Evolutionary conservation across 2,888 invertebrate genomes (phyloP).

Genomic region (Pyrrhia umbra): DNA sequence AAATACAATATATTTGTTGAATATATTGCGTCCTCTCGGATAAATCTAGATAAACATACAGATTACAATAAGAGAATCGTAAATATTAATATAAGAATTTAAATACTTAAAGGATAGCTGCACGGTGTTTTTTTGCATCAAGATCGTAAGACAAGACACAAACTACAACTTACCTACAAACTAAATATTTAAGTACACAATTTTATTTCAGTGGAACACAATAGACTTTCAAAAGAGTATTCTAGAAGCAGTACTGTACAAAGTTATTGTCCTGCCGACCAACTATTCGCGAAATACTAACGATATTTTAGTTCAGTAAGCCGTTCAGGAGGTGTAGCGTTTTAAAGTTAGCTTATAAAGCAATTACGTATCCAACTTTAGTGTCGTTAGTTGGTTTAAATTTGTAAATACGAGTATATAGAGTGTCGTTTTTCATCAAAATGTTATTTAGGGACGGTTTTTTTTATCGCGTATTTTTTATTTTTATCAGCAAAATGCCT

Average conservation of each 20-base stretch:
- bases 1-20: no score
- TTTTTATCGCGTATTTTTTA: not conserved
- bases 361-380: not conserved
- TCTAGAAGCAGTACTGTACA: not conserved
- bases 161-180: no score
- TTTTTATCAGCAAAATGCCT: no score
- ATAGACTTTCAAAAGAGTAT: constrained; percentile 1
- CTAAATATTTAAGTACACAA: not conserved
- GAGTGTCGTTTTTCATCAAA: not conserved
- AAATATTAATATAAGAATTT: no score
- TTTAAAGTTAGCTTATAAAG: constrained; percentile 19
- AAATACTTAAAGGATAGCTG: no score
- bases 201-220: not conserved
- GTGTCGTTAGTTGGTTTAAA: constrained; percentile 1
- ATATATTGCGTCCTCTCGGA: no score
- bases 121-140: no score
- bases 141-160: no score
- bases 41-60: no score
- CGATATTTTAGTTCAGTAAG: constrained; percentile 10
- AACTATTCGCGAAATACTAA: constrained; percentile 21
- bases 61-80: no score
- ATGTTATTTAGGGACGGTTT: not conserved
- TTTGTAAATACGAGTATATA: not conserved
- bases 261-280: constrained; percentile 18
- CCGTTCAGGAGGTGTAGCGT: constrained; percentile 9